These are phyloP conservation scores for Macrophya annulata DNA, from an alignment of 2,888 invertebrate genomes.

Conservation along the genomic window DNA sequence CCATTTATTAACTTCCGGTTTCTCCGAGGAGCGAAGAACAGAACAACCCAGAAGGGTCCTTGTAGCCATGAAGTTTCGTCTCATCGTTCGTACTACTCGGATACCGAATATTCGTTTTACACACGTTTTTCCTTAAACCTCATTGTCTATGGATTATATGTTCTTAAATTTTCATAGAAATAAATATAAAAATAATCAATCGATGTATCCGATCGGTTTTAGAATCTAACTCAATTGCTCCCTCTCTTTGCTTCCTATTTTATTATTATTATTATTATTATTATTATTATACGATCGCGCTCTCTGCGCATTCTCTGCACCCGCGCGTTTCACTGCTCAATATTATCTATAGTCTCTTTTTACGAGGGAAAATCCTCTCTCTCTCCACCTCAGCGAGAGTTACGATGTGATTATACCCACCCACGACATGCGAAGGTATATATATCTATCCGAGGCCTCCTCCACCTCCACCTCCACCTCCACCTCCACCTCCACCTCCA, in stretches of 20 bases:
- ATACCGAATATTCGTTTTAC: neutral
- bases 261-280: too few species aligned
- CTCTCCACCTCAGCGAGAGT: neutral
- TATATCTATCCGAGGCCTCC: neutral
- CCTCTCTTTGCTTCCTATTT: neutral
- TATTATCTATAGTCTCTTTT: slow-evolving; percentile 4
- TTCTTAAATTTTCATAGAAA: too few species aligned
- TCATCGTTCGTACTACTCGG: neutral
- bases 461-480: neutral
- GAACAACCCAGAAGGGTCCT: neutral
- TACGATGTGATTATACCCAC: slow-evolving; percentile 15
- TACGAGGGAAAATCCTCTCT: neutral
- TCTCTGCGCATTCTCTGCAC: neutral
- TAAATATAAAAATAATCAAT: too few species aligned
- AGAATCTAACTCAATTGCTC: neutral
- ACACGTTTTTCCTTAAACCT: too few species aligned
- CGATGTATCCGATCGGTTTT: neutral
- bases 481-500: neutral
- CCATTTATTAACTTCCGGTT: slow-evolving; percentile 40
- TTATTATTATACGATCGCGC: neutral
- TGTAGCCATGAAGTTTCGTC: too few species aligned
- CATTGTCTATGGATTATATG: too few species aligned
- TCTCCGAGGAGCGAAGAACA: slow-evolving; percentile 15
- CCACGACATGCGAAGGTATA: neutral
- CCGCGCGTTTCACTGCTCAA: slow-evolving; percentile 7